Conservation (phyloP, 2,888 invertebrate species). For the Hofmannophila pseudospretella region DNA sequence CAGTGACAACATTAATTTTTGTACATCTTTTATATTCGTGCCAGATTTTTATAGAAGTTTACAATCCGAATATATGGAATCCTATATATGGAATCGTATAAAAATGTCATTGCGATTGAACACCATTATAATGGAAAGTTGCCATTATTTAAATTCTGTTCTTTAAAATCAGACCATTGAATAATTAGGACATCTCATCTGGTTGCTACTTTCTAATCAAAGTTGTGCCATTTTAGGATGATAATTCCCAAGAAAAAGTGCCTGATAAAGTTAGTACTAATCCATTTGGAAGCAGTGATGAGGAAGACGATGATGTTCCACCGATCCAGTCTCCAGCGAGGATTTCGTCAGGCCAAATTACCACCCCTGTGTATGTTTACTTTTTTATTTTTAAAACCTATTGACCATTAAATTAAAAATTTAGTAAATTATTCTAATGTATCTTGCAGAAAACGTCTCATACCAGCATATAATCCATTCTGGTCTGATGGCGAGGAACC, state of each 20-base stretch:
- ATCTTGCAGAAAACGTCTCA: slow-evolving; percentile 61
- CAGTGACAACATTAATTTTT: no score
- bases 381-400: not conserved
- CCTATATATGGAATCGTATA: no score
- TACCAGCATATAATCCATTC: slow-evolving; percentile 83
- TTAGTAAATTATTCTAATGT: no score
- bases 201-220: no score
- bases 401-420: no score
- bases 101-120: no score
- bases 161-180: no score
- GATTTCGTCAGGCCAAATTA: slow-evolving; percentile 26
- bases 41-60: no score
- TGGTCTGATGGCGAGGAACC: slow-evolving; percentile 85
- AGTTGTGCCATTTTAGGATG: slow-evolving; percentile 57
- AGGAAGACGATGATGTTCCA: slow-evolving; percentile 73
- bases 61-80: no score
- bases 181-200: no score
- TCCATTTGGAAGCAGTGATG: slow-evolving; percentile 83
- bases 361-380: slow-evolving; percentile 47
- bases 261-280: slow-evolving; percentile 76
- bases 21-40: no score
- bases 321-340: slow-evolving; percentile 43
- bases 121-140: slow-evolving; percentile 8
- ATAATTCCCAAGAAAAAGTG: slow-evolving; percentile 34
- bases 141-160: not conserved